Evolutionary conservation across 2,888 invertebrate species (phyloP), one percentile per base, ranked within the genome.

Genomic region (Hartigia nigra): DNA sequence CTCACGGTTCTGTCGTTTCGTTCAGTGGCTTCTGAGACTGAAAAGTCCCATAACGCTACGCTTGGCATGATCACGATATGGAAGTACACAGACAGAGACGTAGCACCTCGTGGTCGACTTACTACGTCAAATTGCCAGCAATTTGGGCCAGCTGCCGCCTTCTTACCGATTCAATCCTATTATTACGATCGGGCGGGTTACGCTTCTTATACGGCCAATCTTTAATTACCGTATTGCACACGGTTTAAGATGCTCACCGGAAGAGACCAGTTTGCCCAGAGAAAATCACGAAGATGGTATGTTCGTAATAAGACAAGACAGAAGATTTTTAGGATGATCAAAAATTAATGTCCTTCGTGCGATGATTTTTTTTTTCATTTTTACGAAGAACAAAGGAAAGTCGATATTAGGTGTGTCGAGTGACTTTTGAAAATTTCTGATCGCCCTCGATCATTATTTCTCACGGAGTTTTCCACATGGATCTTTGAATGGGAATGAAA

Each of bases 101-200:
- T 9, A 34, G 72, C 31, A 75, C 35, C 75, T 14, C 75, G 75
- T 36, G 36, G n/a, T 37, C 75, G 34, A 34, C 75, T 74, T 37
- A 74, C 74, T 79, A 74, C 79, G 37, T 76, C 74, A 79, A 77
- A 79, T 79, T 79, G 77, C 79, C 74, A 36, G 77, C 79, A 79
- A 79, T 79, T 79, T 77, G 74, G 77, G 74, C 74, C 77, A 55
- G 35, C 31, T 77, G 75, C 37, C 70, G 75, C 70, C 79, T n/a
- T 79, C 79, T 37, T 75, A 11, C 75, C 69, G 37, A 31, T 23
- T 75, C 5, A 12, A 75, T 75, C 75, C 75, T 37, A 75, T 34
- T 12, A 72, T 72, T 72, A 34, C 72, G 31, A 14, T 0, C 14
- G 1, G 55, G 72, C 32, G 32, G 72, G 72, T 72, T 72, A 34